Evolutionary conservation across 2,888 invertebrate genomes (phyloP).

Genomic region (Piscicola geometra): DNA sequence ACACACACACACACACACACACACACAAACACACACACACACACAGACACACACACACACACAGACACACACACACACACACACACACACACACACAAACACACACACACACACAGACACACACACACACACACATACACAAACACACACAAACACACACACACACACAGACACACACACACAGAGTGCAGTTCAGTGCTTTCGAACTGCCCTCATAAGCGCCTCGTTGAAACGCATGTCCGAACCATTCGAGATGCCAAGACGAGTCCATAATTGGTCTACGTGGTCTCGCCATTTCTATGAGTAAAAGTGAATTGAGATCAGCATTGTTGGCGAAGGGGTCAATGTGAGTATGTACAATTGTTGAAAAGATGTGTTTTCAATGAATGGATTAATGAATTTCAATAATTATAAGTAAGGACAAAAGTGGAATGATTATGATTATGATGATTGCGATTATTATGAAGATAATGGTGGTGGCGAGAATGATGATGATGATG

Average conservation of each 20-base stretch:
- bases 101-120: slow-evolving; percentile 16
- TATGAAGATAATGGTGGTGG: not conserved
- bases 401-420: too few species aligned
- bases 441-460: not conserved
- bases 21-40: not conserved
- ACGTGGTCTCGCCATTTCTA: too few species aligned
- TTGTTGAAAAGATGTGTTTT: too few species aligned
- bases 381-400: too few species aligned
- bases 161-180: slow-evolving; percentile 16
- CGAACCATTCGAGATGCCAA: too few species aligned
- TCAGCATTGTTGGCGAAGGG: too few species aligned
- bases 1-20: slow-evolving; percentile 18
- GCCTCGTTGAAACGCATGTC: too few species aligned
- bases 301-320: too few species aligned
- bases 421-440: too few species aligned
- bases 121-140: slow-evolving; percentile 18
- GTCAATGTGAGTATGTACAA: too few species aligned
- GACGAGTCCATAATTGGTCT: too few species aligned
- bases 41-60: slow-evolving; percentile 13
- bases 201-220: too few species aligned
- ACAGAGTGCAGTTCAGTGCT: not conserved
- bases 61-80: slow-evolving; percentile 16
- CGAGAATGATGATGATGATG: slow-evolving; percentile 12
- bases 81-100: slow-evolving; percentile 16
- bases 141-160: slow-evolving; percentile 13